These are phyloP conservation scores for Drosophila nasuta DNA, from an alignment of 1,140 invertebrate species.

Conservation along the genomic window DNA sequence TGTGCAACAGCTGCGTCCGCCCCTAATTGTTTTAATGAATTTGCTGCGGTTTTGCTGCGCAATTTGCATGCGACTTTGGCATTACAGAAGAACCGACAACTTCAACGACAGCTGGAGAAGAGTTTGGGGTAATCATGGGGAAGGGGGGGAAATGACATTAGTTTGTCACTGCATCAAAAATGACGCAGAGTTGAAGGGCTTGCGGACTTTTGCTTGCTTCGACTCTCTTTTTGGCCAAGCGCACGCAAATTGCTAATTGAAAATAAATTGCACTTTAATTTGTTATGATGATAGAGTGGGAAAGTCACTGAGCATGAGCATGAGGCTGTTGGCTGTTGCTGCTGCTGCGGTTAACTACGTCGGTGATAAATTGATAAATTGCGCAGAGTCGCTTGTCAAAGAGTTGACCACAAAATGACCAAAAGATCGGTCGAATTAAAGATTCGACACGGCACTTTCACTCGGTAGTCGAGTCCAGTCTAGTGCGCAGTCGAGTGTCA, in stretches of 20 bases:
- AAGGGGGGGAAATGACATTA: slow-evolving; percentile 25
- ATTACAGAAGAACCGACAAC: slow-evolving; percentile 56
- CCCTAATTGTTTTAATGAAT: slow-evolving; percentile 82
- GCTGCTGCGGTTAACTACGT: slow-evolving; percentile 18
- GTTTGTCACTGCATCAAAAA: slow-evolving; percentile 58
- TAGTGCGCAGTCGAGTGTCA: slow-evolving; percentile 2
- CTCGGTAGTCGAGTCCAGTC: slow-evolving; percentile 1
- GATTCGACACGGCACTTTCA: slow-evolving; percentile 54
- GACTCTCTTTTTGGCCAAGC: slow-evolving; percentile 18
- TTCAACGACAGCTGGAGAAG: slow-evolving; percentile 9
- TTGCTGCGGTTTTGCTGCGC: slow-evolving; percentile 72
- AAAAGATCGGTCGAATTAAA: slow-evolving; percentile 63
- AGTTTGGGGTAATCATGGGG: neutral
- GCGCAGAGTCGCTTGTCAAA: slow-evolving; percentile 69
- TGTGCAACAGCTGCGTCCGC: slow-evolving; percentile 59
- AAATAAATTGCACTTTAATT: slow-evolving; percentile 83
- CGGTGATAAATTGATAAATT: slow-evolving; percentile 64
- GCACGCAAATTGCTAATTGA: slow-evolving; percentile 81
- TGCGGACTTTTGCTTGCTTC: slow-evolving; percentile 40
- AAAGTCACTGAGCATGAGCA: neutral
- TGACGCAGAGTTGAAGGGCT: slow-evolving; percentile 37
- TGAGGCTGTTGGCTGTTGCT: neutral
- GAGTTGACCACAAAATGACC: slow-evolving; percentile 66
- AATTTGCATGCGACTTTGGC: slow-evolving; percentile 79
- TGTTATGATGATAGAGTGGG: slow-evolving; percentile 54